Conservation (phyloP, 2,888 invertebrate species). For the Abrostola tripartita region DNA sequence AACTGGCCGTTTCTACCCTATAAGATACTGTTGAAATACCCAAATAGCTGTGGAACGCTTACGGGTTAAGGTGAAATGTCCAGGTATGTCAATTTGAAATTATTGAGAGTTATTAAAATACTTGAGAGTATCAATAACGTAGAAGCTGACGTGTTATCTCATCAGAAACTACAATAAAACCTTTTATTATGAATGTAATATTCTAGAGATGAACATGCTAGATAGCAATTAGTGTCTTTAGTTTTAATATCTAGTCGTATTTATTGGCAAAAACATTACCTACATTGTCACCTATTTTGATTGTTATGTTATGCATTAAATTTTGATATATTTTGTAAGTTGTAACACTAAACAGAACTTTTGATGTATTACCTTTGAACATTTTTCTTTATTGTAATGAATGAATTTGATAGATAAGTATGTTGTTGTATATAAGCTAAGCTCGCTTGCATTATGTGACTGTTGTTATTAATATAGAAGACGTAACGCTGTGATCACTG, state of each 20-base stretch:
- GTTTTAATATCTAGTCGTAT: conserved; percentile 63
- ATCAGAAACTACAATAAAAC: conserved; percentile 21
- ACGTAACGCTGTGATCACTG: conserved; percentile 74
- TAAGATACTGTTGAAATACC: conserved; percentile 28
- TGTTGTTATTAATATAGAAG: conserved; percentile 82
- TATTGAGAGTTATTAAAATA: too few relatives aligned
- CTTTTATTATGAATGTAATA: conserved; percentile 42
- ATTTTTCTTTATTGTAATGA: conserved; percentile 69
- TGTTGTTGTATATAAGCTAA: conserved; percentile 84
- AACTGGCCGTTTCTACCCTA: conserved; percentile 36
- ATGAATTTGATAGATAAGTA: conserved; percentile 68
- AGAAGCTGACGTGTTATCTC: conserved; percentile 55
- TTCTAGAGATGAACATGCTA: conserved; percentile 71
- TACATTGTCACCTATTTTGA: conserved; percentile 58
- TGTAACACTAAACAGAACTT: conserved; percentile 58
- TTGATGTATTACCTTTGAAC: conserved; percentile 62
- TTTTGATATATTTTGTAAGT: conserved; percentile 58
- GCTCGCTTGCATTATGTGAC: conserved; percentile 87
- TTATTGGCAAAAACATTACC: conserved; percentile 86
- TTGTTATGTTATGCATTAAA: conserved; percentile 59
- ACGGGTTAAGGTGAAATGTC: conserved; percentile 36
- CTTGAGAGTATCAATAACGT: too few relatives aligned
- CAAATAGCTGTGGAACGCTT: conserved; percentile 37
- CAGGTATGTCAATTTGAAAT: too few relatives aligned
- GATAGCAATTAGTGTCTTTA: conserved; percentile 65